A percentile compares a stretch with the other conserved stretches of the same genome.
phyloP scores from a whole-genome alignment of 2,113 vertebrate genomes.

The Xiphorhynchus elegans region DNA sequence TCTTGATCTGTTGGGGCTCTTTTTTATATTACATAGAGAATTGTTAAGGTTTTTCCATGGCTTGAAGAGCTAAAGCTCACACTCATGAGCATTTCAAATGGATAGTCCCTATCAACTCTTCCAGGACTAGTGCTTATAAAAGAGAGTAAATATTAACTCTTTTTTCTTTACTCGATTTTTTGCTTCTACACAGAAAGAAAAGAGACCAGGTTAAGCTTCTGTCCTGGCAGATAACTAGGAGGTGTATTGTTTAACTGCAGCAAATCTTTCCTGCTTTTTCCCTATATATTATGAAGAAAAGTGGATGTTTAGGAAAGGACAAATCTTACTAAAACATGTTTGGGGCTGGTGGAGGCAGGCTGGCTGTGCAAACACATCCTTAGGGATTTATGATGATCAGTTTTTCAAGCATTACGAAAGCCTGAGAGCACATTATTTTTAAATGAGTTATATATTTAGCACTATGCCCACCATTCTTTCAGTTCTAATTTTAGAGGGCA shows the following conservation, averaged over 20 bases:
- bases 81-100: background rate
- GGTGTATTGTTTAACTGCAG: background rate
- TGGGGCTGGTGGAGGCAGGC: background rate
- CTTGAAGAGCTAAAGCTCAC: background rate
- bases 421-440: slow-evolving; percentile 60
- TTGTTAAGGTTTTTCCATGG: background rate
- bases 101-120: background rate
- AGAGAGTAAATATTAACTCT: background rate
- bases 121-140: background rate
- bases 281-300: background rate
- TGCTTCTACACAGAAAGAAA: background rate
- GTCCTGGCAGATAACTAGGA: background rate
- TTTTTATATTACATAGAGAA: background rate
- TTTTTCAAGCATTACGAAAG: slow-evolving; percentile 47
- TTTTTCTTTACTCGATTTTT: background rate
- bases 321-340: background rate
- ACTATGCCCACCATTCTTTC: slow-evolving; percentile 41
- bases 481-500: slow-evolving; percentile 64
- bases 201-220: background rate
- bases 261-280: background rate
- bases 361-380: slow-evolving; percentile 25
- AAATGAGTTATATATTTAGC: slow-evolving; percentile 72
- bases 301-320: background rate
- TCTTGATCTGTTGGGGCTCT: background rate
- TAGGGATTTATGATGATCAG: slow-evolving; percentile 44